Evolutionary conservation across 2,888 invertebrate genomes (phyloP).

Genomic region (Pardosa pseudoannulata): DNA sequence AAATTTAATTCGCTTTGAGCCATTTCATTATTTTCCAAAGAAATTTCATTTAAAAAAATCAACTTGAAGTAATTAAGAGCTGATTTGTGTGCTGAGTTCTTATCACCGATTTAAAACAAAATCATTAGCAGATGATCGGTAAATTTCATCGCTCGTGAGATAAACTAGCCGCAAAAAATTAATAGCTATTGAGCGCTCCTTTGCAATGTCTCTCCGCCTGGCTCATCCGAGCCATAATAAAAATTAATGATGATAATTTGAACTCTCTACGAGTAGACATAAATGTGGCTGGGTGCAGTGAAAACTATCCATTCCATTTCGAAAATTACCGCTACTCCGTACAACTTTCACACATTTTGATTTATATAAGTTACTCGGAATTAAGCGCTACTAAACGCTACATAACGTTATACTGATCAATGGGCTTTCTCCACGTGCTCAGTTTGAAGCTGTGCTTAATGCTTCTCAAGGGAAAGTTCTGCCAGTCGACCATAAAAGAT

Average conservation of each 20-base stretch:
- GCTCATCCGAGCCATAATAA: slow-evolving; percentile 43
- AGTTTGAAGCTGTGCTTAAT: slow-evolving; percentile 43
- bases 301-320: slow-evolving; percentile 60
- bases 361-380: slow-evolving; percentile 28
- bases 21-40: no score
- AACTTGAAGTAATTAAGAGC: no score
- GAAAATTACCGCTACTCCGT: slow-evolving; percentile 36
- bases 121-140: background rate
- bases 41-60: no score
- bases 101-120: slow-evolving; percentile 4
- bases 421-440: slow-evolving; percentile 22
- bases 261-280: slow-evolving; percentile 45
- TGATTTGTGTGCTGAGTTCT: background rate
- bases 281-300: slow-evolving; percentile 46
- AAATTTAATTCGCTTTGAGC: no score
- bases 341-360: slow-evolving; percentile 49
- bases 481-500: slow-evolving; percentile 34
- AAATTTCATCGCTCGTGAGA: background rate
- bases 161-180: slow-evolving; percentile 6
- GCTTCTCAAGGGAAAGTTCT: slow-evolving; percentile 42
- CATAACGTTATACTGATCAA: slow-evolving; percentile 40
- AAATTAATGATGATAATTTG: slow-evolving; percentile 67
- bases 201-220: background rate
- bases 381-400: slow-evolving; percentile 29
- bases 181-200: background rate